Conservation (phyloP, 2,113 vertebrate species). For the Cynocephalus volans region DNA sequence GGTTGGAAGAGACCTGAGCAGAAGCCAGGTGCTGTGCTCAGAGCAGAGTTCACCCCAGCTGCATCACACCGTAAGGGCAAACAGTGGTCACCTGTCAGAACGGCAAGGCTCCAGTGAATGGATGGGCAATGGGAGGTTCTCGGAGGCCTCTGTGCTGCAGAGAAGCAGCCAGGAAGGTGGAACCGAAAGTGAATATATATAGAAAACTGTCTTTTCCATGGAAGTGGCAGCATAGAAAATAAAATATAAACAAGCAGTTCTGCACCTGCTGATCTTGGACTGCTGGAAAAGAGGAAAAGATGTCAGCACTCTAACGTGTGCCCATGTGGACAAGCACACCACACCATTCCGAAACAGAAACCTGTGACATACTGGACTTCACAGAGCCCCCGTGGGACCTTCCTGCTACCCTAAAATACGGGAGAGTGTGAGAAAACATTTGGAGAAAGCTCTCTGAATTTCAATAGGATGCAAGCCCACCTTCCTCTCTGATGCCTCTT, state of each 20-base stretch:
- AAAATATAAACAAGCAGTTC: not conserved
- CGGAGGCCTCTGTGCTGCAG: not conserved
- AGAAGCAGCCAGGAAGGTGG: not conserved
- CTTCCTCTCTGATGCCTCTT: not conserved
- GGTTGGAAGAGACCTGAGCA: not conserved
- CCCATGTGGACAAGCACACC: not conserved
- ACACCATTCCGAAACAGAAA: not conserved
- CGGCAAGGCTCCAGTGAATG: rapidly evolving
- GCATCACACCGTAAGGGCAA: not conserved
- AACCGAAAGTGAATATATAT: not conserved
- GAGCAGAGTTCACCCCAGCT: rapidly evolving
- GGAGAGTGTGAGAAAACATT: not conserved
- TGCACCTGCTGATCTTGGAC: not conserved
- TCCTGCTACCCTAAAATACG: not conserved
- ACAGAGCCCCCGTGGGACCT: not conserved
- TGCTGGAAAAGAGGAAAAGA: not conserved
- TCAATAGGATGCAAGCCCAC: not conserved
- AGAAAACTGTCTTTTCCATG: not conserved
- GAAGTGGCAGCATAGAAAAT: not conserved
- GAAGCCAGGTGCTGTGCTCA: not conserved
- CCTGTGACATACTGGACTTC: not conserved
- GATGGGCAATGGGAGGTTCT: not conserved
- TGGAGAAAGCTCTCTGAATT: not conserved
- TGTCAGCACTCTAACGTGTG: not conserved
- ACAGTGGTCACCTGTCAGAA: not conserved